Conservation (phyloP, 2,888 invertebrate species). For the Idaea straminata region DNA sequence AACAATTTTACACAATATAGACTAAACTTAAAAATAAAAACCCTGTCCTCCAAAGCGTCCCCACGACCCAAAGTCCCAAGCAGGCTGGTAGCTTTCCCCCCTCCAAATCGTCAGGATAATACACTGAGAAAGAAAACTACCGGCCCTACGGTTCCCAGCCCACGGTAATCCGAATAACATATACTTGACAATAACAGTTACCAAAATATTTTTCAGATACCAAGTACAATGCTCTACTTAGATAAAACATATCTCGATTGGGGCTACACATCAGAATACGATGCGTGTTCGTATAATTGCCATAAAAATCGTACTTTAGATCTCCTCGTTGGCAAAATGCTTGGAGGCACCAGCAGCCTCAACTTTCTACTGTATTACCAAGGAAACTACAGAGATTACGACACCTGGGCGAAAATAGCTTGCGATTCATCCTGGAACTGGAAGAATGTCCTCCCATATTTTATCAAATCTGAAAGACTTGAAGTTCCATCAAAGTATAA, state of each 20-base stretch:
- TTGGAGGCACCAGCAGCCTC: slow-evolving; percentile 44
- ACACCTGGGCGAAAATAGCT: slow-evolving; percentile 31
- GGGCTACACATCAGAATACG: neutral
- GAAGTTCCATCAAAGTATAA: slow-evolving; percentile 22
- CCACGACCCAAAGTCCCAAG: too few relatives aligned
- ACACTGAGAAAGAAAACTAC: too few relatives aligned
- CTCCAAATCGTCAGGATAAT: too few relatives aligned
- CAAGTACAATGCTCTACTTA: neutral
- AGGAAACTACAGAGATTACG: slow-evolving; percentile 36
- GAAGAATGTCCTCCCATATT: slow-evolving; percentile 36
- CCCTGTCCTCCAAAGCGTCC: too few relatives aligned
- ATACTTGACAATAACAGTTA: neutral
- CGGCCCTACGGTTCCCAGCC: too few relatives aligned
- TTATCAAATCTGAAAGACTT: slow-evolving; percentile 42
- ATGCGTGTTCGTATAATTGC: slow-evolving; percentile 4
- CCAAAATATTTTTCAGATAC: neutral
- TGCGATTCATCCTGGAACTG: slow-evolving; percentile 39
- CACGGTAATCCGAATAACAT: too few relatives aligned
- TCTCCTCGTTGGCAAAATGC: slow-evolving; percentile 35
- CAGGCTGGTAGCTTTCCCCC: too few relatives aligned
- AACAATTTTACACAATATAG: too few relatives aligned
- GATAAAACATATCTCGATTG: slow-evolving; percentile 1
- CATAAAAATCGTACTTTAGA: slow-evolving; percentile 6
- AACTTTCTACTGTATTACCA: slow-evolving; percentile 37
- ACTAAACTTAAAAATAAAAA: too few relatives aligned